These are phyloP conservation scores for Andrena fulva DNA, from an alignment of 2,888 invertebrate genomes.

Conservation along the genomic window DNA sequence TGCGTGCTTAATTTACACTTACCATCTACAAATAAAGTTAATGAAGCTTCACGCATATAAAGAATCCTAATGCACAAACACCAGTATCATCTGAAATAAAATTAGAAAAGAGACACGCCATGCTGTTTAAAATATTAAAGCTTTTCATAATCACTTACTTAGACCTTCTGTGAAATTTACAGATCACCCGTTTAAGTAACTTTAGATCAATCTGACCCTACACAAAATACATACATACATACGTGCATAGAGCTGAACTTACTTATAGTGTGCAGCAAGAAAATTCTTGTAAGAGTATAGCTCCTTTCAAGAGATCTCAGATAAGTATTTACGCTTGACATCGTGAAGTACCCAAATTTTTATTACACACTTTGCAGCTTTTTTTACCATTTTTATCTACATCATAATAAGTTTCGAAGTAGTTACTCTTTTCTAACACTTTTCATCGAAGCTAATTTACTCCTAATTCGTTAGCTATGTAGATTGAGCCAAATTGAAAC, in stretches of 20 bases:
- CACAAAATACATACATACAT: not conserved
- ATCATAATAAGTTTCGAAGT: not conserved
- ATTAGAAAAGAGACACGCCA: conserved; percentile 73
- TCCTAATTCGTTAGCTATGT: not conserved
- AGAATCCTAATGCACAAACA: conserved; percentile 73
- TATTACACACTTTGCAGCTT: not conserved
- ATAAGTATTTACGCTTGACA: too few species aligned
- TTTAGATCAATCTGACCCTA: not conserved
- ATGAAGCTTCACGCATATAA: conserved; percentile 75
- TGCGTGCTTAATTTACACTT: conserved; percentile 67
- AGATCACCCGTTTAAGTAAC: not conserved
- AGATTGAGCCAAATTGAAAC: not conserved
- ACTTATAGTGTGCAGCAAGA: too few species aligned
- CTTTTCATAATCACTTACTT: conserved; percentile 33
- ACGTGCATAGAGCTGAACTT: not conserved
- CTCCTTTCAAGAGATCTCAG: too few species aligned
- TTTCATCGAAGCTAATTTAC: not conserved
- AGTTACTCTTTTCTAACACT: not conserved
- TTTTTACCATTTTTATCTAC: not conserved
- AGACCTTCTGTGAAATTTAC: conserved; percentile 20
- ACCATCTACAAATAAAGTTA: conserved; percentile 78
- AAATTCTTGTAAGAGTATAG: too few species aligned
- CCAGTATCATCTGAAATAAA: conserved; percentile 76
- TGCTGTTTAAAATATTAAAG: conserved; percentile 69
- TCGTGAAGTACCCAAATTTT: too few species aligned